Evolutionary conservation across 2,113 vertebrate genomes (phyloP).

Genomic region (Silurus meridionalis): DNA sequence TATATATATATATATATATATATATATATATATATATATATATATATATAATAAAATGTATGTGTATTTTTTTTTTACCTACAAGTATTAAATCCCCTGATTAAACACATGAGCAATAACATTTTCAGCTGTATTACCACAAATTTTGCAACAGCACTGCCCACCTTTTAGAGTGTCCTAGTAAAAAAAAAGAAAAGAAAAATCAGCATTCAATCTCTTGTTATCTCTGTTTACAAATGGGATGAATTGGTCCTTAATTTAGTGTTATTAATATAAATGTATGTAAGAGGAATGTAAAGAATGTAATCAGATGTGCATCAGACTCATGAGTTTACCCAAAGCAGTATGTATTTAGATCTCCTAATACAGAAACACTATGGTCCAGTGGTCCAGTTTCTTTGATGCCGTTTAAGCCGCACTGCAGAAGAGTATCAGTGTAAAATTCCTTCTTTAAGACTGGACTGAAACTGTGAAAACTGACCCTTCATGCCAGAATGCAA

Average conservation of each 20-base stretch:
- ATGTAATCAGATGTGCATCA: constrained; percentile 37
- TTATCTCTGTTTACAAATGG: constrained; percentile 27
- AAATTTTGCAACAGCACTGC: constrained; percentile 35
- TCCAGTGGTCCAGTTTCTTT: constrained; percentile 13
- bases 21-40: too few species aligned
- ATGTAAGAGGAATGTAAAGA: constrained; percentile 41
- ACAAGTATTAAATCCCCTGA: constrained; percentile 51
- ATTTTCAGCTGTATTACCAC: constrained; percentile 7
- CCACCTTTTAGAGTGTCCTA: constrained; percentile 27
- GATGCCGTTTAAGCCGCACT: constrained; percentile 13
- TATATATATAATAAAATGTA: too few species aligned
- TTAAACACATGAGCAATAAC: constrained; percentile 57
- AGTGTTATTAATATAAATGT: constrained; percentile 33
- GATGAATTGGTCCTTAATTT: constrained; percentile 14
- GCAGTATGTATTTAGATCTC: constrained; percentile 39
- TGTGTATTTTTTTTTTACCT: constrained; percentile 35
- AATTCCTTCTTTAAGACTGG: constrained; percentile 5
- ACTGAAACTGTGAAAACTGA: constrained; percentile 37
- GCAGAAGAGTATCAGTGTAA: constrained; percentile 1
- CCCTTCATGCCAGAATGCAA: constrained; percentile 17
- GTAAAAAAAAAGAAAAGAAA: background rate
- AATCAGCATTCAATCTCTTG: background rate
- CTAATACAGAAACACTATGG: constrained; percentile 16
- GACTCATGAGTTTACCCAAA: constrained; percentile 12
- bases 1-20: too few species aligned